Evolutionary conservation across 2,888 invertebrate species (phyloP).

Genomic region (Folsomia candida): DNA sequence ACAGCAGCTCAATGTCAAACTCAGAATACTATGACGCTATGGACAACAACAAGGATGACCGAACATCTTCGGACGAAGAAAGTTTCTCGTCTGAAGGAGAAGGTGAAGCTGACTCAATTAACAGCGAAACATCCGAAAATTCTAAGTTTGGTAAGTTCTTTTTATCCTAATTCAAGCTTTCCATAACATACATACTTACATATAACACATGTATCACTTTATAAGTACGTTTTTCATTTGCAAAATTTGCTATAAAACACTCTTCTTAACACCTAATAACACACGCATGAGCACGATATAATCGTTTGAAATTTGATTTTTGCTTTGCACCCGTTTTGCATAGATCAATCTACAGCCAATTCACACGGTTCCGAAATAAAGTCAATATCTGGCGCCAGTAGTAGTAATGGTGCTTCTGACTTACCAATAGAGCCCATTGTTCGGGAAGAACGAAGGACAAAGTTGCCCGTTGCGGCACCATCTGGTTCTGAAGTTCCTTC

Average conservation of each 20-base stretch:
- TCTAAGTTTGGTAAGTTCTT: constrained; percentile 47
- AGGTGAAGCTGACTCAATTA: constrained; percentile 50
- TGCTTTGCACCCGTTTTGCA: constrained; percentile 21
- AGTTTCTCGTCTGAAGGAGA: constrained; percentile 51
- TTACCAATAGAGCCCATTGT: constrained; percentile 39
- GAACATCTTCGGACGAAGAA: constrained; percentile 50
- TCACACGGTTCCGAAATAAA: too few species aligned
- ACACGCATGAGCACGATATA: too few species aligned
- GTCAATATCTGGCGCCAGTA: constrained; percentile 33
- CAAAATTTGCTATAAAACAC: background rate
- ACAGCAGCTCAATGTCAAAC: constrained; percentile 72
- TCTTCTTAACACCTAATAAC: constrained; percentile 21
- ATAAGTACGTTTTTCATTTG: background rate
- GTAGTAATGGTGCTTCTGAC: constrained; percentile 47
- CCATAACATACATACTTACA: too few species aligned
- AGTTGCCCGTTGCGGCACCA: constrained; percentile 70
- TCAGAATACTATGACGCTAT: constrained; percentile 81
- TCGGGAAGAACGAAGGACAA: constrained; percentile 62
- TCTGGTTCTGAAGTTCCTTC: constrained; percentile 69
- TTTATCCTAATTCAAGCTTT: background rate
- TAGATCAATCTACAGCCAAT: constrained; percentile 33
- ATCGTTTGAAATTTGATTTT: constrained; percentile 10
- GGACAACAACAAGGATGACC: constrained; percentile 56
- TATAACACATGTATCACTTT: background rate
- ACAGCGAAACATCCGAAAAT: constrained; percentile 49